These are phyloP conservation scores for Dynastes grantii DNA, from an alignment of 2,888 invertebrate genomes.

Conservation along the genomic window DNA sequence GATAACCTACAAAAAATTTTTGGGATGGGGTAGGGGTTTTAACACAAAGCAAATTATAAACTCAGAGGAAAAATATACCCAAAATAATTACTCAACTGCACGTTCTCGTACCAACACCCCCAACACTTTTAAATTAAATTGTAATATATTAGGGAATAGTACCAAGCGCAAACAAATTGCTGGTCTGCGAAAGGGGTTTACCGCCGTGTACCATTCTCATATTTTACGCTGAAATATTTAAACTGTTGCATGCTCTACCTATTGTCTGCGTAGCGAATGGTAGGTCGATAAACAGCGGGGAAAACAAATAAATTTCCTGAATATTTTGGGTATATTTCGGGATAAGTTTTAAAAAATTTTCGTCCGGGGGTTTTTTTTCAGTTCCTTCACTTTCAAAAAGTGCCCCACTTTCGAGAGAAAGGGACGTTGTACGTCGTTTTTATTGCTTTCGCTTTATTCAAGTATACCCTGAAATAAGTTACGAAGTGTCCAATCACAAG, in stretches of 20 bases:
- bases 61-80: too few species aligned
- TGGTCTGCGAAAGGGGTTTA: slow-evolving; percentile 8
- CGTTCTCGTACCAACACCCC: too few species aligned
- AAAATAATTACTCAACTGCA: too few species aligned
- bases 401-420: background rate
- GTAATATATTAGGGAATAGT: slow-evolving; percentile 21
- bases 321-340: slow-evolving; percentile 28
- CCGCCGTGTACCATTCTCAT: slow-evolving; percentile 30
- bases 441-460: too few species aligned
- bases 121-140: too few species aligned
- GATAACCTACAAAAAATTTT: too few species aligned
- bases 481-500: too few species aligned
- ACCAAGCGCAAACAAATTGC: slow-evolving; percentile 21
- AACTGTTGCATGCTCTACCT: slow-evolving; percentile 36
- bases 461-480: too few species aligned
- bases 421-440: background rate
- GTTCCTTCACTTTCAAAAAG: slow-evolving; percentile 27
- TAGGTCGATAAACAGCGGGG: slow-evolving; percentile 33
- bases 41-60: too few species aligned
- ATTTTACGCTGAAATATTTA: slow-evolving; percentile 42
- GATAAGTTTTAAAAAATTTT: slow-evolving; percentile 40
- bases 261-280: slow-evolving; percentile 30
- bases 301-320: slow-evolving; percentile 40
- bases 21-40: too few species aligned
- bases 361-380: slow-evolving; percentile 33